A percentile compares a stretch with the other conserved stretches of the same genome.
These are phyloP conservation scores for Sminthopsis crassicaudata DNA, from an alignment of 2,113 vertebrate genomes.

Conservation along the genomic window DNA sequence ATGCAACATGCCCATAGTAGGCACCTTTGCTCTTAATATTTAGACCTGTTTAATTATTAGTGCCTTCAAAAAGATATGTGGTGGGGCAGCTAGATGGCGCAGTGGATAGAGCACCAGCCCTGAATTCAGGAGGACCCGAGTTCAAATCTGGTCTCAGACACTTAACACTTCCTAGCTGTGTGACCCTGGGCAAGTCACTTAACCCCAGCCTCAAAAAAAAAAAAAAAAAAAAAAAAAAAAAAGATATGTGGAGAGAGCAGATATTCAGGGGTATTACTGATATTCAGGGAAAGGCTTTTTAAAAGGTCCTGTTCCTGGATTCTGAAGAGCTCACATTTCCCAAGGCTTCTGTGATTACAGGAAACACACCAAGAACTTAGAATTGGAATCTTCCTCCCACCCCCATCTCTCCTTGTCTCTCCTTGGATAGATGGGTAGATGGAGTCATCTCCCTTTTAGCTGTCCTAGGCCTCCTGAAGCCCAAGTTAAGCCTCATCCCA, in stretches of 20 bases:
- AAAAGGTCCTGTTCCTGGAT: background rate
- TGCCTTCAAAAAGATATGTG: background rate
- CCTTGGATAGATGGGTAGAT: background rate
- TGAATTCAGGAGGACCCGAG: too few species aligned
- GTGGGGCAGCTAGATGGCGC: too few species aligned
- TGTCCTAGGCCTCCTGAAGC: background rate
- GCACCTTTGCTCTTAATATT: background rate
- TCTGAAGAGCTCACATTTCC: background rate
- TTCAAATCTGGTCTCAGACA: too few species aligned
- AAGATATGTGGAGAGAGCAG: background rate
- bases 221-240: too few species aligned
- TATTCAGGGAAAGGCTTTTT: background rate
- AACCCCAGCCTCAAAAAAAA: too few species aligned
- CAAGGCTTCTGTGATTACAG: background rate
- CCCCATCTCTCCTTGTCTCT: background rate
- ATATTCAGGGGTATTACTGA: background rate
- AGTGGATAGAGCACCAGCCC: too few species aligned
- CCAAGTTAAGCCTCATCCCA: background rate
- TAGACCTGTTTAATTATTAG: background rate
- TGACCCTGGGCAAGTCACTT: too few species aligned
- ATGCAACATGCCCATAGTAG: background rate
- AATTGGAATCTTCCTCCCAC: background rate
- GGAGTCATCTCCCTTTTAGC: background rate
- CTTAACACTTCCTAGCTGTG: too few species aligned
- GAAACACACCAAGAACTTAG: background rate